Conservation (phyloP, 2,113 vertebrate genomes). For the Xerus inauris region DNA sequence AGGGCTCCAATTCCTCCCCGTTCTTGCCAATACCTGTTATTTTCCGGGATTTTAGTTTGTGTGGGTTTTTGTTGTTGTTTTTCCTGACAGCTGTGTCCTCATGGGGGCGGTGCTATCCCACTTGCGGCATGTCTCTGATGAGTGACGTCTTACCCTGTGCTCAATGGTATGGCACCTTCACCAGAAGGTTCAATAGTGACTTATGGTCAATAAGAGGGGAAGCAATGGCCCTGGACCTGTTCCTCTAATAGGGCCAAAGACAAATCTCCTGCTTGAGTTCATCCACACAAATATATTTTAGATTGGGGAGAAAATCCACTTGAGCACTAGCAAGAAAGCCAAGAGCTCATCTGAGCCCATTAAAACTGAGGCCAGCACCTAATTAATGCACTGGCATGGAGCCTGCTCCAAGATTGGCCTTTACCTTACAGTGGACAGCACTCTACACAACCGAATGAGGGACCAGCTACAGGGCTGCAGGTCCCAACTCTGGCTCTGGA, state of each 20-base stretch:
- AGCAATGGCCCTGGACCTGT: neutral
- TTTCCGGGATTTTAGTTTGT: too few relatives aligned
- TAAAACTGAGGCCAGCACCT: neutral
- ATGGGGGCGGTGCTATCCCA: too few relatives aligned
- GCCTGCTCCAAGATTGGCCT: fast-evolving
- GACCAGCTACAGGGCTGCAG: neutral
- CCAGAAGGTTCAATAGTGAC: neutral
- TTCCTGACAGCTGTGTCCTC: neutral
- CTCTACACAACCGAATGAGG: neutral
- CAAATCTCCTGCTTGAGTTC: neutral
- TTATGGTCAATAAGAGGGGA: neutral
- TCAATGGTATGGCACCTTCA: neutral
- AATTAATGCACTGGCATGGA: neutral
- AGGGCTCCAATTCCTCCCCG: neutral
- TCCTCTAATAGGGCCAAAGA: neutral
- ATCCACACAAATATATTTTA: neutral
- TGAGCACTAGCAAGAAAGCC: neutral
- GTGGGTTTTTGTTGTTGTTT: neutral
- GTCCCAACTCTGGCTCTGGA: neutral
- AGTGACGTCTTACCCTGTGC: neutral
- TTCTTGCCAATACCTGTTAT: neutral
- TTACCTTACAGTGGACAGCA: fast-evolving
- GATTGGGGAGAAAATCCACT: neutral
- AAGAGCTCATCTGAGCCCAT: neutral
- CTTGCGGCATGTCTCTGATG: neutral